A percentile compares a stretch with the other conserved stretches of the same genome.
Evolutionary conservation across 2,888 invertebrate genomes (phyloP).

Genomic region (Harpagoxenus sublaevis): DNA sequence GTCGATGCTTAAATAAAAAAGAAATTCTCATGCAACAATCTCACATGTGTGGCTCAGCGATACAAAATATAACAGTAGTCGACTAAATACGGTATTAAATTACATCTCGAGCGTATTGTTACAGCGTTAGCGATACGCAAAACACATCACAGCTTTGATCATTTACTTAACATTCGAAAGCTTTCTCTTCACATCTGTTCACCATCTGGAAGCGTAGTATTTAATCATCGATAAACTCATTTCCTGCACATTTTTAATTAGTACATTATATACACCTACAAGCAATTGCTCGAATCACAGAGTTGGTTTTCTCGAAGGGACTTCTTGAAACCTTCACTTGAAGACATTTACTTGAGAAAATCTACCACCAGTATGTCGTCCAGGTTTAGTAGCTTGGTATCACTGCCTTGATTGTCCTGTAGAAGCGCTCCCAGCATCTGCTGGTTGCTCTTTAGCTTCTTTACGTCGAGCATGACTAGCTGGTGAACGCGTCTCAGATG

Average conservation of each 20-base stretch:
- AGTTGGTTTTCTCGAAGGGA: background rate
- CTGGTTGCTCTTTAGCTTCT: conserved; percentile 74
- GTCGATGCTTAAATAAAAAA: background rate
- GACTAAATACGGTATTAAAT: conserved; percentile 16
- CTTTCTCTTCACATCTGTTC: background rate
- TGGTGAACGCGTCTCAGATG: conserved; percentile 87
- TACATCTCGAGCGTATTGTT: conserved; percentile 14
- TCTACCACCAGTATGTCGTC: conserved; percentile 82
- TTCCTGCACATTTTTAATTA: conserved; percentile 13
- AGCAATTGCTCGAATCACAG: background rate
- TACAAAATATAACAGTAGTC: conserved; percentile 33
- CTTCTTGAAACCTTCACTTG: background rate
- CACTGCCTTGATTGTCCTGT: conserved; percentile 70
- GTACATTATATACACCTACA: background rate
- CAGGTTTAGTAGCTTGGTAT: conserved; percentile 75
- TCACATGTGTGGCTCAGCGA: background rate
- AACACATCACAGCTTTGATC: conserved; percentile 56
- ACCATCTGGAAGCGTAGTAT: background rate
- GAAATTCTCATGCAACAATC: background rate
- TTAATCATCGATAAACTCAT: conserved; percentile 1
- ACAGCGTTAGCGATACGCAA: conserved; percentile 31
- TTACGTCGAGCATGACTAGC: conserved; percentile 73
- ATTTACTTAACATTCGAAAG: conserved; percentile 12
- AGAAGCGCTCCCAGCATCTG: conserved; percentile 74
- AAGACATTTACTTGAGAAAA: conserved; percentile 72